Base-by-base conservation (phyloP, 2,113 vertebrate genomes). In the Myxocyprinus asiaticus region DNA sequence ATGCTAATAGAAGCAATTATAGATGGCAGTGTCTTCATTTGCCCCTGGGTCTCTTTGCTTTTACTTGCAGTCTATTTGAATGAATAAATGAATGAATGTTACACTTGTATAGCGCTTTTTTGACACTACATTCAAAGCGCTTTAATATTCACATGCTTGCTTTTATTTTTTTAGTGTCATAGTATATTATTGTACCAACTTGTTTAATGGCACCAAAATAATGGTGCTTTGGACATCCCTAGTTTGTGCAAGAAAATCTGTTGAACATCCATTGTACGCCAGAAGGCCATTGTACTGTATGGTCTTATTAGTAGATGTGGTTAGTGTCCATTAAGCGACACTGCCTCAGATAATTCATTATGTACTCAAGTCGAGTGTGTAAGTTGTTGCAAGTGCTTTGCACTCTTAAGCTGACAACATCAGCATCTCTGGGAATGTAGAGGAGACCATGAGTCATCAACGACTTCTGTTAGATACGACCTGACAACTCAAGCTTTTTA, bases 1-100 rank as follows among this genome's bases (percentile, higher is more conserved):
- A 87, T 59, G 79, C 70, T 89, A 88, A 90, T 88, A 87, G 86
- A 82, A 47, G 79, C 88, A 87, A 89, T 89, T 89, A 88, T 84
- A 71, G 59, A 78, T 47, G 3, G 22, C 22, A 33, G 22, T 1
- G 22, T 33, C 22, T 33, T 33, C 22, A 33, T 33, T 33, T 33
- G 22, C 1, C 22, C 22, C 22, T 33, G 22, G 22, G 22, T 33
- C 22, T 33, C 22, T 33, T 33, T 33, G 22, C 22, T 33, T 33
- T 33, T 33, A 33, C 22, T 33, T 33, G 22, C 22, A 33, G 22
- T 33, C 22, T 33, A 33, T 33, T 33, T 33, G 22, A 33, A 33
- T 33, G 22, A 33, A 33, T 33, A 33, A 33, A 33, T 33, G 22
- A 33, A 33, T 33, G 1, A 33, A 33, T 33, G 1, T 33, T 33